phyloP scores from a whole-genome alignment of 2,888 invertebrate genomes.

The Drosophila borealis region DNA sequence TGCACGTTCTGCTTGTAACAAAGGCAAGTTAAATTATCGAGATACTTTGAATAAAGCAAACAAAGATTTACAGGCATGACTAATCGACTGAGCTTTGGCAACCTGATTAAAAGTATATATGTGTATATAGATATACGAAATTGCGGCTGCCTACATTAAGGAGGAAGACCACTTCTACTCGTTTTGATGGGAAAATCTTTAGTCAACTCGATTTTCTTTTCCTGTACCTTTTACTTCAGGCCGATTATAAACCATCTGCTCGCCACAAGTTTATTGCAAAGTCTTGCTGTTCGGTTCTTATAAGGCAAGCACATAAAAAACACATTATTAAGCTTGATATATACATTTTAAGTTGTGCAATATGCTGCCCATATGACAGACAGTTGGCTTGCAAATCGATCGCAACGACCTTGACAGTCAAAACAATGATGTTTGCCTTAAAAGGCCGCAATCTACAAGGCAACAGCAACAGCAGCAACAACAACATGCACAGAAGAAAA shows the following conservation, averaged over 20 bases:
- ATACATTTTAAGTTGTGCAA: constrained; percentile 34
- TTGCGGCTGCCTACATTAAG: no score
- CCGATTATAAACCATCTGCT: constrained; percentile 33
- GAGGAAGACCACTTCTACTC: no score
- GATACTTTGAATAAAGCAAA: no score
- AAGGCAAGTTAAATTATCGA: no score
- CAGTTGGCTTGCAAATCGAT: constrained; percentile 64
- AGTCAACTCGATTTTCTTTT: not conserved
- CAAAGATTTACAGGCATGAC: no score
- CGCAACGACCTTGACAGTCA: constrained; percentile 77
- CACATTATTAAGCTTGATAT: constrained; percentile 14
- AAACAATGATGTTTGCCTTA: constrained; percentile 66
- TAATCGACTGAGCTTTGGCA: no score
- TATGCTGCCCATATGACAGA: constrained; percentile 53
- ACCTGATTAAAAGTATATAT: no score
- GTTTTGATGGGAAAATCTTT: no score
- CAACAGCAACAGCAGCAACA: constrained; percentile 21
- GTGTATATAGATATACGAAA: no score
- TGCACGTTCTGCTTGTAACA: no score
- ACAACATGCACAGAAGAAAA: constrained; percentile 21
- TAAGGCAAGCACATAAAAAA: constrained; percentile 40
- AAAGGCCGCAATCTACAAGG: constrained; percentile 57
- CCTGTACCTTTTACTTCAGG: not conserved
- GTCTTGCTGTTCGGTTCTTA: constrained; percentile 28
- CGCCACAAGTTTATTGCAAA: constrained; percentile 32